Conservation (phyloP, 1,140 invertebrate species). For the Drosophila chauvacae region DNA sequence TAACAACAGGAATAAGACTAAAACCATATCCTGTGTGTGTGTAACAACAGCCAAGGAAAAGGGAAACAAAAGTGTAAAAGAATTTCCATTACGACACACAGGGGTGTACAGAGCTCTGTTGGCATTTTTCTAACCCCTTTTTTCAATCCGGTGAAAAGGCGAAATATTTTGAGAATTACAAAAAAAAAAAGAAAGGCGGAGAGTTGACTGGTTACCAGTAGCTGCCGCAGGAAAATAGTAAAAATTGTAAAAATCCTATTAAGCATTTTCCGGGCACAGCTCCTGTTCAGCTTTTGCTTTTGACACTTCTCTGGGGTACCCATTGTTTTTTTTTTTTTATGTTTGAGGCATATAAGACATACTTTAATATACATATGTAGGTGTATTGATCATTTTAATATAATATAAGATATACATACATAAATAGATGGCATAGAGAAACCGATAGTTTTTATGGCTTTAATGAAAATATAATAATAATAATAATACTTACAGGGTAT, state of each 20-base stretch:
- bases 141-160: conserved; percentile 40
- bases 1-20: conserved; percentile 60
- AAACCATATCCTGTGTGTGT: conserved; percentile 65
- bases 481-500: neutral
- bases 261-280: conserved; percentile 67
- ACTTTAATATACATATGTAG: no score
- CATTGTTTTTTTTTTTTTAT: neutral
- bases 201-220: conserved; percentile 65
- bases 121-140: conserved; percentile 77
- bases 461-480: no score
- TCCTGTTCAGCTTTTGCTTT: conserved; percentile 57
- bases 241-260: conserved; percentile 82
- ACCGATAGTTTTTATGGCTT: fast-evolving
- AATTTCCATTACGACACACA: conserved; percentile 60
- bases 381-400: neutral
- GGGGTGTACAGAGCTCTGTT: conserved; percentile 39
- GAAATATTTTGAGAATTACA: conserved; percentile 72
- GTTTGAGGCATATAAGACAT: neutral
- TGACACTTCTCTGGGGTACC: conserved; percentile 53
- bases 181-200: conserved; percentile 46
- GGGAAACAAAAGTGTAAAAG: conserved; percentile 62
- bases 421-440: no score
- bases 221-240: conserved; percentile 75
- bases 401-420: neutral
- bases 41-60: conserved; percentile 46